These are phyloP conservation scores for Hydractinia echinata DNA, from an alignment of 30 jellyfish, hydroid and myxozoan species.

Conservation along the genomic window DNA sequence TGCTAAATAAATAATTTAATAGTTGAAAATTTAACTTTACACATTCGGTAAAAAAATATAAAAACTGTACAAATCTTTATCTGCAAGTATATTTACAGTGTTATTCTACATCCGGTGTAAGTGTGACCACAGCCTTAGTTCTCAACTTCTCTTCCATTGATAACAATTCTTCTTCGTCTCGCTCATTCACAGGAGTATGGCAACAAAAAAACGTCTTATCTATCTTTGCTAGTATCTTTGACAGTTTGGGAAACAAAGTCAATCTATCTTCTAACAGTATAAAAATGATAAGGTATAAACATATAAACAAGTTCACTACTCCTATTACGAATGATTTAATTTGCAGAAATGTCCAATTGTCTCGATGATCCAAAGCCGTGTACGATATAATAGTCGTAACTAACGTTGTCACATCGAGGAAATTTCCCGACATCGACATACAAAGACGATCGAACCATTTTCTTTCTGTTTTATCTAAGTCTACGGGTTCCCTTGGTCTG, in stretches of 20 bases:
- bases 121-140: too few species aligned
- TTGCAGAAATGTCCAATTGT: constrained; percentile 72
- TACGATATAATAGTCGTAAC: constrained; percentile 71
- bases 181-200: not conserved
- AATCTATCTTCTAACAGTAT: constrained; percentile 84
- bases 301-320: constrained; percentile 48
- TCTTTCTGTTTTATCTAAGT: constrained; percentile 45
- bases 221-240: constrained; percentile 21
- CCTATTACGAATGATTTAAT: constrained; percentile 80
- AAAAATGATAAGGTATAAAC: constrained; percentile 63
- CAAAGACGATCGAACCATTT: constrained; percentile 93
- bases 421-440: constrained; percentile 73
- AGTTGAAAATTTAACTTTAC: too few species aligned
- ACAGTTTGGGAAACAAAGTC: constrained; percentile 65
- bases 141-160: too few species aligned
- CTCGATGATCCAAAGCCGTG: constrained; percentile 86
- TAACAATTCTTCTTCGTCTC: not conserved
- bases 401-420: constrained; percentile 67
- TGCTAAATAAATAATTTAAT: too few species aligned
- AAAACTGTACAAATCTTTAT: too few species aligned
- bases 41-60: too few species aligned
- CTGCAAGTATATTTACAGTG: too few species aligned
- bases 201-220: not conserved
- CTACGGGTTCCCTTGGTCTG: constrained; percentile 71
- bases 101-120: too few species aligned